phyloP scores from a whole-genome alignment of 2,888 invertebrate species.

The Conchocele bisecta region DNA sequence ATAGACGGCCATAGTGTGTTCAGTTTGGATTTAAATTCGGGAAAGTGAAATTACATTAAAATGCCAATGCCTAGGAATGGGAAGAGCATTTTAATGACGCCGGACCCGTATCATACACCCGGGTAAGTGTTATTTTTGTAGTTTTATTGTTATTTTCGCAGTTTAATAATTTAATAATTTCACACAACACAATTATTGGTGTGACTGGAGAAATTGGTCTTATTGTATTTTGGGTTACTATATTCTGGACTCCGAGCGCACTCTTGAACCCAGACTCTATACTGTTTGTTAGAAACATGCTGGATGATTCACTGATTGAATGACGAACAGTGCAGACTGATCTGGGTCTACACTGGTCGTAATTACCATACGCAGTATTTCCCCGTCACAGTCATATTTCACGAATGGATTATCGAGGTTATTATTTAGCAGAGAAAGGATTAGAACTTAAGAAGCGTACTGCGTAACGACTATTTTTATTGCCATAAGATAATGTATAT shows the following conservation, averaged over 20 bases:
- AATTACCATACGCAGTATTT: no score
- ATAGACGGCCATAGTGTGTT: neutral
- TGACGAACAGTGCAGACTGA: no score
- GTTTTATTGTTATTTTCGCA: constrained; percentile 3
- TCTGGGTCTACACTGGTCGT: no score
- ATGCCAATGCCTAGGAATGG: constrained; percentile 66
- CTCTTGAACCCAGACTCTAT: no score
- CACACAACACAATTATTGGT: neutral
- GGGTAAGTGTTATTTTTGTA: constrained; percentile 66
- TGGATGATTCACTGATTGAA: no score
- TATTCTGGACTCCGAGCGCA: no score
- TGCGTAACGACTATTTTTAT: no score
- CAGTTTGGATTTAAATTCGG: constrained; percentile 7
- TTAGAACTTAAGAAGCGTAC: constrained; percentile 13
- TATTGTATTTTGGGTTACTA: no score
- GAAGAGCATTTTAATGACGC: constrained; percentile 75
- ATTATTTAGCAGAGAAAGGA: constrained; percentile 7
- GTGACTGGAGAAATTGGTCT: neutral
- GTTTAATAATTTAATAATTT: neutral
- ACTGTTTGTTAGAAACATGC: no score
- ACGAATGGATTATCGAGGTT: neutral
- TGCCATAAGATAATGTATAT: no score
- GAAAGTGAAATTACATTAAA: constrained; percentile 30
- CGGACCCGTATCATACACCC: constrained; percentile 77
- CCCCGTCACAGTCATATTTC: neutral